phyloP scores from a whole-genome alignment of 2,113 vertebrate species.

The Edolisoma coerulescens region DNA sequence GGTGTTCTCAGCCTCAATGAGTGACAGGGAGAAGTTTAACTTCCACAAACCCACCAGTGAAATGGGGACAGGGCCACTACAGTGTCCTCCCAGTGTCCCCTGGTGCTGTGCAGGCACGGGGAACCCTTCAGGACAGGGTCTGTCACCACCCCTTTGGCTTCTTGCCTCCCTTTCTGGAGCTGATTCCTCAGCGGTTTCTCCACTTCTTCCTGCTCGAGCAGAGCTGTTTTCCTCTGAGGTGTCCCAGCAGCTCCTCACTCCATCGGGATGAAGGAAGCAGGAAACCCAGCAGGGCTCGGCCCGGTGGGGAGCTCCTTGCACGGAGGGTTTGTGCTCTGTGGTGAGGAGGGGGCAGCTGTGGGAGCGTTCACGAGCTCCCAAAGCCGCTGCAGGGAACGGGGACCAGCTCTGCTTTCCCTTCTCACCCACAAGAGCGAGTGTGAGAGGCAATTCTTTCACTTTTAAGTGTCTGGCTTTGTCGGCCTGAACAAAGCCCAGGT shows the following conservation, averaged over 20 bases:
- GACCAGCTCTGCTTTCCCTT: background rate
- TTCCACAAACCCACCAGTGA: background rate
- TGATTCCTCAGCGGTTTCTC: background rate
- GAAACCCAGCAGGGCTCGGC: background rate
- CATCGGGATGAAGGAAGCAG: background rate
- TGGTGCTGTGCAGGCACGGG: background rate
- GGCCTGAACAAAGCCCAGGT: background rate
- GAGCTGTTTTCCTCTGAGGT: background rate
- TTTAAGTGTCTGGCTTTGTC: background rate
- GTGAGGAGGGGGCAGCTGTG: background rate
- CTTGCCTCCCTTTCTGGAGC: background rate
- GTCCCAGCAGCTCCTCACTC: background rate
- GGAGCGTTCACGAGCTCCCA: background rate
- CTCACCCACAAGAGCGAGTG: background rate
- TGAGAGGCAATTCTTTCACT: background rate
- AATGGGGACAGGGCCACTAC: background rate
- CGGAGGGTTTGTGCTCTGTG: background rate
- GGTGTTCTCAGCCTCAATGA: background rate
- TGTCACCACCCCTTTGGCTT: background rate
- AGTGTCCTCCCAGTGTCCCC: background rate
- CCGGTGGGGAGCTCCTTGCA: rapidly evolving
- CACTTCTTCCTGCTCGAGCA: background rate
- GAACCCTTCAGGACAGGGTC: background rate
- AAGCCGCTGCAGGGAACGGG: background rate
- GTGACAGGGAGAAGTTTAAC: background rate